Evolutionary conservation across 2,888 invertebrate genomes (phyloP), one percentile per base, ranked within the genome.

Genomic region (Drosophila emarginata): DNA sequence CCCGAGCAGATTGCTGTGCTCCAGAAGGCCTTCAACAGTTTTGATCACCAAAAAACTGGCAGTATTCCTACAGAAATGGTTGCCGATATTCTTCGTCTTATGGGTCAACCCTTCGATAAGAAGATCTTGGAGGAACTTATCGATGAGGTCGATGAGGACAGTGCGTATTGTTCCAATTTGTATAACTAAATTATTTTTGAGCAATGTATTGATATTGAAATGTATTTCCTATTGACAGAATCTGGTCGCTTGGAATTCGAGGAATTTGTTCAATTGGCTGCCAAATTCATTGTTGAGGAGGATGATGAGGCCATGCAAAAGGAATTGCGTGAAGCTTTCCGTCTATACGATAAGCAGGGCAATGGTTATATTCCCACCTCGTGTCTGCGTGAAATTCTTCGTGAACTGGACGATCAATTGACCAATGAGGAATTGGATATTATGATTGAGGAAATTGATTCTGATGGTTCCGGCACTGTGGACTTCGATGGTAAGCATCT

Each of bases 281-380:
- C 98, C 89, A 97, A 97, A 93, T 99, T 99, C 94, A 97, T 99
- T 91, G 96, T 98, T 90, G 98, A 98, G 92, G 98, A 98, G 92
- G 99, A 99, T 91, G 97, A 97, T 80, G 99, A 99, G 92, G 97
- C 97, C 73, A 96, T 98, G 95, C 98, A 99, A 92, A 97, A 99
- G 91, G 99, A 99, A 93, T 94, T 99, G 78, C 95, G 98, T 90
- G 99, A 99, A 94, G 99, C 99, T 61, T 99, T 99, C 94, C 96
- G 99, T 92, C 95, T 99, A 87, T 98, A 99, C 92, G 99, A 99
- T 93, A 99, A 99, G 93, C 97, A 98, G 94, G 98, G 98, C 95
- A 96, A 97, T 92, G 97, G 97, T 91, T 97, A 96, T 94, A 98
- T 98, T 94, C 97, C 97, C 91, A 97, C 97, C 69, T 95, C 96